phyloP scores from a whole-genome alignment of 2,113 vertebrate genomes.

The Mugil cephalus region DNA sequence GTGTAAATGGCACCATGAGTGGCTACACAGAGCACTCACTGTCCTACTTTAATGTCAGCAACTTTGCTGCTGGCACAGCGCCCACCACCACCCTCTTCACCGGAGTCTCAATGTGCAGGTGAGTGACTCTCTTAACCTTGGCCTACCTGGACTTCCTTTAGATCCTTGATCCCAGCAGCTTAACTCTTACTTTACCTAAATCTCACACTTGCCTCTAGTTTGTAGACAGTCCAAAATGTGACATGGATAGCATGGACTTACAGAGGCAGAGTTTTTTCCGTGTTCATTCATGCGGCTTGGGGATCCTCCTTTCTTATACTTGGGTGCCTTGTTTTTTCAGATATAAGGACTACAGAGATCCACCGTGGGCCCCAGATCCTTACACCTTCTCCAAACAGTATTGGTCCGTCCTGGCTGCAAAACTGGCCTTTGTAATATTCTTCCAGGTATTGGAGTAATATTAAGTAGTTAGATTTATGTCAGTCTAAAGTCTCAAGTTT shows the following conservation, averaged over 20 bases:
- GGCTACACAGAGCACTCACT: slow-evolving; percentile 97
- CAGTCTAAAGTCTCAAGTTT: slow-evolving; percentile 71
- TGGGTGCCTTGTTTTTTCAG: slow-evolving; percentile 75
- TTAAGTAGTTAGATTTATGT: slow-evolving; percentile 8
- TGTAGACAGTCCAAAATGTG: slow-evolving; percentile 25
- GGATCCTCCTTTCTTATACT: not conserved
- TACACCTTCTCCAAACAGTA: slow-evolving; percentile 97
- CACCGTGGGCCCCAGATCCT: slow-evolving; percentile 90
- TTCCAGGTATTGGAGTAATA: slow-evolving; percentile 89
- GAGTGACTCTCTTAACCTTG: slow-evolving; percentile 42
- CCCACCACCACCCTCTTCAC: slow-evolving; percentile 88
- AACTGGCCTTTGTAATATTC: slow-evolving; percentile 95
- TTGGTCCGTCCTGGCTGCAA: slow-evolving; percentile 94
- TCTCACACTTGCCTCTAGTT: slow-evolving; percentile 1
- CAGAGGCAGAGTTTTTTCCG: not conserved
- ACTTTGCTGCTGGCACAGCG: slow-evolving; percentile 90
- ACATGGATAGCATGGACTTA: slow-evolving; percentile 23
- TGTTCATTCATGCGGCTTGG: not conserved
- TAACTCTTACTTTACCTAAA: slow-evolving; percentile 39
- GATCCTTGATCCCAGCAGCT: slow-evolving; percentile 37
- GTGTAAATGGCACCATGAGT: slow-evolving; percentile 92
- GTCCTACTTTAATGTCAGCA: slow-evolving; percentile 95
- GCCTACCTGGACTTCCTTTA: slow-evolving; percentile 34
- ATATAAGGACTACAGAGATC: slow-evolving; percentile 98
- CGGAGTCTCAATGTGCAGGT: slow-evolving; percentile 94